These are phyloP conservation scores for Tridacna crocea DNA, from an alignment of 2,888 invertebrate genomes.

Conservation along the genomic window DNA sequence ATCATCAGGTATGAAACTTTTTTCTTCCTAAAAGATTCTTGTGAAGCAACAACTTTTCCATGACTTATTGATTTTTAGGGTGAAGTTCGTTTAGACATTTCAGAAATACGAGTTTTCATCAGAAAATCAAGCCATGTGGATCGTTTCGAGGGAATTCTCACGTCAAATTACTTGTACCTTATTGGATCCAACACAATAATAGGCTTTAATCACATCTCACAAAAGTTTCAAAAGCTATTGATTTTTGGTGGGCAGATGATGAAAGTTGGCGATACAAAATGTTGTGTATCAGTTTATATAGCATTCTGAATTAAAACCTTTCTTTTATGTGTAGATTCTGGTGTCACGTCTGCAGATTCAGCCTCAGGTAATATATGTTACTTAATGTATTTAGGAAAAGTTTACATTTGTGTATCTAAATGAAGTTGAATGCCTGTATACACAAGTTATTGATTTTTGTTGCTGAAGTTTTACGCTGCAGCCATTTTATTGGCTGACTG, in stretches of 20 bases:
- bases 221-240: slow-evolving; percentile 17
- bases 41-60: slow-evolving; percentile 53
- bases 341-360: slow-evolving; percentile 79
- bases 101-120: neutral
- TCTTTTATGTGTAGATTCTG: slow-evolving; percentile 74
- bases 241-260: slow-evolving; percentile 20
- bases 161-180: too few relatives aligned
- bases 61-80: slow-evolving; percentile 50
- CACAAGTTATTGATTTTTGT: slow-evolving; percentile 76
- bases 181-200: too few relatives aligned
- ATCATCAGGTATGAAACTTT: slow-evolving; percentile 80
- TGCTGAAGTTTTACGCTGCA: slow-evolving; percentile 68
- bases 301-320: neutral
- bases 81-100: slow-evolving; percentile 19
- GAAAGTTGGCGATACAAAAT: slow-evolving; percentile 8
- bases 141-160: too few relatives aligned
- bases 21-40: slow-evolving; percentile 19
- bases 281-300: neutral
- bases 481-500: slow-evolving; percentile 58
- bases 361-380: slow-evolving; percentile 73
- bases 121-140: too few relatives aligned
- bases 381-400: neutral
- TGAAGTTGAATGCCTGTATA: slow-evolving; percentile 25
- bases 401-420: neutral
- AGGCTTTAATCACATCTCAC: neutral